These are phyloP conservation scores for Lamprotornis superbus DNA, from an alignment of 2,113 vertebrate species.

Conservation along the genomic window DNA sequence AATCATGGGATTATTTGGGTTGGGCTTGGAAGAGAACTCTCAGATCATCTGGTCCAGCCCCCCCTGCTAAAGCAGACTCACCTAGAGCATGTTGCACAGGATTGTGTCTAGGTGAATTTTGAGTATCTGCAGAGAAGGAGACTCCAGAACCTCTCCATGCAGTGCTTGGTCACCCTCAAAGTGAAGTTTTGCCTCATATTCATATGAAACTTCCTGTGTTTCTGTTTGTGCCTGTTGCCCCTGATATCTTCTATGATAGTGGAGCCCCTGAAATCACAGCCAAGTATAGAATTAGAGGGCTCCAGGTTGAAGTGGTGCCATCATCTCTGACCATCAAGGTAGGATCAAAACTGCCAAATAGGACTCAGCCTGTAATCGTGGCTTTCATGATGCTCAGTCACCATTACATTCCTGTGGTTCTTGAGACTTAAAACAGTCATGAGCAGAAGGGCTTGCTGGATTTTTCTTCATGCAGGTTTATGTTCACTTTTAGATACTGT, in stretches of 20 bases:
- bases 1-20: not conserved
- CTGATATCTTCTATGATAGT: not conserved
- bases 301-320: not conserved
- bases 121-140: not conserved
- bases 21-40: not conserved
- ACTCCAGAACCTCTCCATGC: not conserved
- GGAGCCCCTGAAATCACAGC: not conserved
- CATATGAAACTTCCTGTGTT: not conserved
- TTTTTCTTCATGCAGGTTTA: not conserved
- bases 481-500: not conserved
- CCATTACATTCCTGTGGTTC: not conserved
- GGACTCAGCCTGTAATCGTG: not conserved
- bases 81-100: not conserved
- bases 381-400: not conserved
- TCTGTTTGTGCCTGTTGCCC: not conserved
- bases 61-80: not conserved
- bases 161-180: not conserved
- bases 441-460: not conserved
- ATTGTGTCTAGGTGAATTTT: not conserved
- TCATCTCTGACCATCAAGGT: not conserved
- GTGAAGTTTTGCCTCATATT: not conserved
- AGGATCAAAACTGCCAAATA: not conserved
- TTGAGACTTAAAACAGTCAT: not conserved
- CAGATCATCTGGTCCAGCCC: not conserved
- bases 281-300: not conserved